Evolutionary conservation across 2,113 vertebrate species (phyloP), one percentile per base, ranked within the genome.

Genomic region (Myotis yumanensis): DNA sequence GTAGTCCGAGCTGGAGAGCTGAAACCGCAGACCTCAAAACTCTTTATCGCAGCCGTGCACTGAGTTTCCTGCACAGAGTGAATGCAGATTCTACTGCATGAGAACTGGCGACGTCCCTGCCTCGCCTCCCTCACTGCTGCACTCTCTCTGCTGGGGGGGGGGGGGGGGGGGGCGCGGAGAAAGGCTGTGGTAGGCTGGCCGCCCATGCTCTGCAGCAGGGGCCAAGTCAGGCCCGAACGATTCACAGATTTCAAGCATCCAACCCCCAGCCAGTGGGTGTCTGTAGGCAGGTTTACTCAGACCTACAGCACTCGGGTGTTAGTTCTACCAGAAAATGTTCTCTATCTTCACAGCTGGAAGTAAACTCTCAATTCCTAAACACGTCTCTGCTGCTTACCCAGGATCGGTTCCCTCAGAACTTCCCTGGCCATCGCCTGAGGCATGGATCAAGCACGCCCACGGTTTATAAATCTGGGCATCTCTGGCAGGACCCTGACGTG

Each of bases 141-240:
- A 0, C 2, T 54, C 35, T 71, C 25, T 71, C 66, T 57, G 46
- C 43, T 83, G 20, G 22, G 7, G 0, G 43, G 1, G 43, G 43
- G 43, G 7, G 6, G 43, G 43, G 1, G 43, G 40, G 1, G 40
- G 46, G 46, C 1, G 46, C 0, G 46, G 46, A 2, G 46, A 2
- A 37, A 23, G 76, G 18, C 35, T 17, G 40, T 30, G 32, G 52
- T 37, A 79, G 43, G 48, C 35, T 6, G 7, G 20, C 35, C 4
- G 46, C 12, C 43, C 54, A 14, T 17, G 11, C 5, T 52, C 28
- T 6, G 46, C 22, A 0, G 11, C 40, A 48, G 76, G 32, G 90
- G 69, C 20, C 81, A 48, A 80, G 69, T 51, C 3, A 40, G 25
- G 23, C 23, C 40, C 15, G 46, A 77, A 15, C 8, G 25, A 73